Evolutionary conservation across 2,797 vertebrate species (phyloP).

Genomic region (Rhabdophis nuchalis): DNA sequence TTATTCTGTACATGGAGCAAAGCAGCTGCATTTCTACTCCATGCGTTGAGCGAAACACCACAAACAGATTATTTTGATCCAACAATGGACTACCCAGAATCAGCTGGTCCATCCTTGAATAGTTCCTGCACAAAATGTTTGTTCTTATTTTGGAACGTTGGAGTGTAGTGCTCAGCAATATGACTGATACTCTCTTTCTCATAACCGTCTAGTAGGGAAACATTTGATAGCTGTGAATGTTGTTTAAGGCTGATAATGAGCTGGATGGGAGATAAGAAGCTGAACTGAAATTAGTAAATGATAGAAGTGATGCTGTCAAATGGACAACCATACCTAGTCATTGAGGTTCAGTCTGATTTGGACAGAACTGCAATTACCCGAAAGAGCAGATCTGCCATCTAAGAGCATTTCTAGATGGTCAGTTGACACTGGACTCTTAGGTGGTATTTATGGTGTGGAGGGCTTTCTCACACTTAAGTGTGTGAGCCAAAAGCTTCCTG

Average conservation of each 20-base stretch:
- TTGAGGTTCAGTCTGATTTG: background rate
- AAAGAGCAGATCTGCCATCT: background rate
- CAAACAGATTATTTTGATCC: background rate
- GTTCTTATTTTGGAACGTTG: background rate
- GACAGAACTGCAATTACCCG: background rate
- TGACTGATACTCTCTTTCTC: background rate
- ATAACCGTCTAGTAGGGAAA: background rate
- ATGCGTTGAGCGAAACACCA: background rate
- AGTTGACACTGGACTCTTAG: background rate
- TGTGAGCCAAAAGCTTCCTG: background rate
- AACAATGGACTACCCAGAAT: background rate
- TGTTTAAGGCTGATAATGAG: background rate
- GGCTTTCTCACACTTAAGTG: background rate
- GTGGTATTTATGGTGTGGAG: background rate
- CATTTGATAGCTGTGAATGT: background rate
- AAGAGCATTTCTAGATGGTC: background rate
- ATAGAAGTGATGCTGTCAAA: background rate
- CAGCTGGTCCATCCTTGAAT: background rate
- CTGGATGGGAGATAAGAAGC: background rate
- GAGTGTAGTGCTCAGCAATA: background rate
- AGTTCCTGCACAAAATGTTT: background rate
- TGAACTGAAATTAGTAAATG: background rate
- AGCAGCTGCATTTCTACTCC: background rate
- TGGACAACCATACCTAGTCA: background rate
- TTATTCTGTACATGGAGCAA: background rate